These are phyloP conservation scores for Condylura cristata DNA, from an alignment of 2,113 vertebrate genomes.

Conservation along the genomic window DNA sequence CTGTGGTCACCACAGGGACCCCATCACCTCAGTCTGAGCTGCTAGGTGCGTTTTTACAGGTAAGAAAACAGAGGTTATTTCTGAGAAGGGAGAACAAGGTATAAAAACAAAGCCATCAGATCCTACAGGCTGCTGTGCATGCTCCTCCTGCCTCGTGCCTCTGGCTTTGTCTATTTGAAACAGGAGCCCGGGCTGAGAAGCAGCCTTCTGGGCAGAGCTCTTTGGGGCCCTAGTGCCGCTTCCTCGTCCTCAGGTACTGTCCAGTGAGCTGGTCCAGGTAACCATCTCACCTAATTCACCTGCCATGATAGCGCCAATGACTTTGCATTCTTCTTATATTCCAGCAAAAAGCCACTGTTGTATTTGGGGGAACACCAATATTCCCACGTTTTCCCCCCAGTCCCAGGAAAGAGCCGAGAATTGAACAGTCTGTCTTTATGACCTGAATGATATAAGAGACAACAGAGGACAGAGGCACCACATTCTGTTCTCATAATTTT, in stretches of 20 bases:
- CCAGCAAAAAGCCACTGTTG: neutral
- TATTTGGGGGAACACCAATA: neutral
- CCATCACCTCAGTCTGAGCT: neutral
- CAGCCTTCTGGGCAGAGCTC: neutral
- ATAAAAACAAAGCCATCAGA: neutral
- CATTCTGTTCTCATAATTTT: neutral
- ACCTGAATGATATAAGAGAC: neutral
- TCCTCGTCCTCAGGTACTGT: accelerated
- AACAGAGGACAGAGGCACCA: neutral
- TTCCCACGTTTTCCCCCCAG: neutral
- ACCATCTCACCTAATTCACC: neutral
- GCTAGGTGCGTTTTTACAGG: neutral
- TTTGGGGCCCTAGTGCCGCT: neutral
- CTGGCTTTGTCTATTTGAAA: neutral
- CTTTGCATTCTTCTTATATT: neutral
- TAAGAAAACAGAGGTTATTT: neutral
- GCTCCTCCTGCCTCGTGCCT: neutral
- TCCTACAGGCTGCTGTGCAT: neutral
- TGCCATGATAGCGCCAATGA: neutral
- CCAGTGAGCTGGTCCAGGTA: neutral
- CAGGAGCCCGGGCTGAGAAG: neutral
- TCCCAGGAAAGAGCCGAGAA: neutral
- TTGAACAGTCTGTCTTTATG: neutral
- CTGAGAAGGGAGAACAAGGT: neutral
- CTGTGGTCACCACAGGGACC: neutral